Evolutionary conservation across 2,113 vertebrate genomes (phyloP), one percentile per base, ranked within the genome.

Genomic region (Scomber colias): DNA sequence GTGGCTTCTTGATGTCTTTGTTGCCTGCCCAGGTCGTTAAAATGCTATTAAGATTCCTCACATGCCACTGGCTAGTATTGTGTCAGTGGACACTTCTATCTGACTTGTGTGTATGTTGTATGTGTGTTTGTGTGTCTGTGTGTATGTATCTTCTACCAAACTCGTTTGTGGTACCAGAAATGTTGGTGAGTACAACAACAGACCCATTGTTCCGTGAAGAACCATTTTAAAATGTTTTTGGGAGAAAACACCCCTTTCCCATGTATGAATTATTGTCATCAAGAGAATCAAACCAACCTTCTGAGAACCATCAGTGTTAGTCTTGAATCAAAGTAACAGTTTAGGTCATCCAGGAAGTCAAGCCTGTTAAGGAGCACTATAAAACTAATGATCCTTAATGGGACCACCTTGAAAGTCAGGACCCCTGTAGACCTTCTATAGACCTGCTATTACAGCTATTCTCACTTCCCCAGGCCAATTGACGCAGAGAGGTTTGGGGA

Each of bases 321-420:
- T 68, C 31, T 45, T 81, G 10, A 50, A 61, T 74, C 48, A 50
- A 27, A 63, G 81, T 81, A 86, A 83, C 81, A 81, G 71, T 81
- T 65, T 46, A 66, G 86, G 89, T 90, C 75, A 86, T 75, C 65
- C 75, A 67, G 77, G 76, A 93, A 91, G 84, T 79, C 64, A 80
- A 77, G 44, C 53, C 69, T 81, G 79, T 86, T 83, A 86, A 86
- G 83, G 79, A 86, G 76, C 59, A 74, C 86, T 75, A 72, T 92
- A 89, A 94, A 93, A 90, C 75, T 79, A 91, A 91, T 90, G 69
- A 81, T 75, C 64, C 59, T 78, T 90, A 90, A 89, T 90, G 82
- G 88, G 92, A 92, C 92, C 92, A 94, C 90, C 92, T 90, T 77
- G 80, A 81, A 63, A 51, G 77, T 48, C 55, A 55, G 73, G 69